Conservation (phyloP, 1,140 invertebrate species). For the Leptinotarsa lineolata region DNA sequence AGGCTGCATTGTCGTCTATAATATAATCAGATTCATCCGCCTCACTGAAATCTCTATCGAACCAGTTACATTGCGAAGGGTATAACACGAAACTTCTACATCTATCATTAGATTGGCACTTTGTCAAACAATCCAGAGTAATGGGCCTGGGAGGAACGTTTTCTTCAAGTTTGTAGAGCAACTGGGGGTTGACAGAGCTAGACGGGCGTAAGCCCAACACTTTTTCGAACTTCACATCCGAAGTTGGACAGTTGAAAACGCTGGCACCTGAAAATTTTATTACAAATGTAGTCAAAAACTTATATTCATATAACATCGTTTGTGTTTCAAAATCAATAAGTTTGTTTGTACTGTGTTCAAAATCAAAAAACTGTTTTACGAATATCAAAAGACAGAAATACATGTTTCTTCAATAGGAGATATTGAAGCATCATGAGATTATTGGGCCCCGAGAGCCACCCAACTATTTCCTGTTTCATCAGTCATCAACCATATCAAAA, state of each 20-base stretch:
- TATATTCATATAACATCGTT: too few species aligned
- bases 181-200: conserved; percentile 24
- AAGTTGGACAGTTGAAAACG: conserved; percentile 39
- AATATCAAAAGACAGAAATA: too few species aligned
- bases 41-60: conserved; percentile 50
- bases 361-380: too few species aligned
- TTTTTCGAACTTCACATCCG: conserved; percentile 51
- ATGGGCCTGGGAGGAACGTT: conserved; percentile 55
- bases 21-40: conserved; percentile 52
- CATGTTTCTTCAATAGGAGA: too few species aligned
- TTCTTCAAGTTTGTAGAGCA: conserved; percentile 37
- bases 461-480: too few species aligned
- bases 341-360: too few species aligned
- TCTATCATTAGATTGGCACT: conserved; percentile 55
- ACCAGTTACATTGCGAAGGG: conserved; percentile 57
- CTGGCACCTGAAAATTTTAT: conserved; percentile 36
- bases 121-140: conserved; percentile 59
- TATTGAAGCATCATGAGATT: too few species aligned
- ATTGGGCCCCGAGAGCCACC: too few species aligned
- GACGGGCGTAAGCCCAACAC: conserved; percentile 46
- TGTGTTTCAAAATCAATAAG: too few species aligned
- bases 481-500: too few species aligned
- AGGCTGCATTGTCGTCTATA: conserved; percentile 57
- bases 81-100: conserved; percentile 59
- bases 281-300: too few species aligned